A percentile compares a stretch with the other conserved stretches of the same genome.
Conservation (phyloP, 1,140 invertebrate genomes). For the Apolygus lucorum region DNA sequence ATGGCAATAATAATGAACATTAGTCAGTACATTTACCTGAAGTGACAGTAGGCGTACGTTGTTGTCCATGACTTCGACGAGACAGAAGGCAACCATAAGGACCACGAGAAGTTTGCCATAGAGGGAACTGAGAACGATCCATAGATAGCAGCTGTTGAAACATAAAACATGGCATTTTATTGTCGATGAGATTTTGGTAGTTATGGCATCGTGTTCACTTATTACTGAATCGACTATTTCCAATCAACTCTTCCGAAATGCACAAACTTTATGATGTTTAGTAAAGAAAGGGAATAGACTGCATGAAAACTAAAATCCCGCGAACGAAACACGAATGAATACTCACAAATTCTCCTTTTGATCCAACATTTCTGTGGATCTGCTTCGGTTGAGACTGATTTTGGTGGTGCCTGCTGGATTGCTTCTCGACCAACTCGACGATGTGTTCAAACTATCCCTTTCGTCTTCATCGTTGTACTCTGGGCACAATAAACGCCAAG, state of each 20-base stretch:
- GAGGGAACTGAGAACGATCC: slow-evolving; percentile 49
- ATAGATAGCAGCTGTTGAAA: slow-evolving; percentile 49
- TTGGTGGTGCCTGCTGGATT: slow-evolving; percentile 22
- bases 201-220: not conserved
- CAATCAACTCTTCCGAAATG: no score
- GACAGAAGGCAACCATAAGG: slow-evolving; percentile 47
- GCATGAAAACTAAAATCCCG: no score
- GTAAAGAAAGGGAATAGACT: slow-evolving; percentile 17
- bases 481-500: no score
- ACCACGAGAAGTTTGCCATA: slow-evolving; percentile 54
- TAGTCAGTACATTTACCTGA: slow-evolving; percentile 46
- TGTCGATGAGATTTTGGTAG: not conserved
- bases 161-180: slow-evolving; percentile 23
- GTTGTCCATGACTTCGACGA: slow-evolving; percentile 53
- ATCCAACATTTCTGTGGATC: slow-evolving; percentile 31
- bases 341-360: slow-evolving; percentile 34
- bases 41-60: slow-evolving; percentile 47
- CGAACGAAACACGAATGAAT: no score
- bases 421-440: slow-evolving; percentile 32
- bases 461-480: slow-evolving; percentile 45
- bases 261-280: not conserved
- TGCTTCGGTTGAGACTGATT: slow-evolving; percentile 31
- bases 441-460: slow-evolving; percentile 46
- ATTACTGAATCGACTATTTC: not conserved
- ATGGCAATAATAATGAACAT: no score